Conservation (phyloP, 1,140 invertebrate species). For the Penaeus vannamei region DNA sequence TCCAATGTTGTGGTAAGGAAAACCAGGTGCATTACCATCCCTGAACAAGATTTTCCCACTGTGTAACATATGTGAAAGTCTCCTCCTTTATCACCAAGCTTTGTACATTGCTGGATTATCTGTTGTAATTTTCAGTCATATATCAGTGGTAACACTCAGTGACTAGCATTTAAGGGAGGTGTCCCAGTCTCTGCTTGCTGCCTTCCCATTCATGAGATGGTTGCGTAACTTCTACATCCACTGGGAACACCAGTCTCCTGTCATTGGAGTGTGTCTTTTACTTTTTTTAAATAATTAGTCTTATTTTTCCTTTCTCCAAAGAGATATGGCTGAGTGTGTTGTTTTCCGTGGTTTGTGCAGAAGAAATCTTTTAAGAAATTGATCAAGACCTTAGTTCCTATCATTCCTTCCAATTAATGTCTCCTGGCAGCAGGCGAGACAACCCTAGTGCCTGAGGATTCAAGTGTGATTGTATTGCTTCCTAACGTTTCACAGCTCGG, state of each 20-base stretch:
- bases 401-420: constrained; percentile 9
- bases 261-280: constrained; percentile 5
- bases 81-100: constrained; percentile 21
- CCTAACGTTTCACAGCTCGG: constrained; percentile 36
- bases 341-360: constrained; percentile 37
- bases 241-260: too few species aligned
- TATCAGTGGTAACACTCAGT: constrained; percentile 45
- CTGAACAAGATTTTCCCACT: too few species aligned
- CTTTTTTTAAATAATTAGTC: neutral
- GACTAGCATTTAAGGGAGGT: constrained; percentile 57
- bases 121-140: constrained; percentile 3
- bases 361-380: constrained; percentile 30
- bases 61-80: too few species aligned
- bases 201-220: constrained; percentile 23
- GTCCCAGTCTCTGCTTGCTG: constrained; percentile 47
- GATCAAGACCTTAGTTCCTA: constrained; percentile 25
- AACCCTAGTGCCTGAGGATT: constrained; percentile 49
- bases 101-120: constrained; percentile 55
- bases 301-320: constrained; percentile 24
- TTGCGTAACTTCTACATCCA: neutral
- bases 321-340: constrained; percentile 24
- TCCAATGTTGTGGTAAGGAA: constrained; percentile 35
- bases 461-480: constrained; percentile 49
- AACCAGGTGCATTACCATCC: too few species aligned
- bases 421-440: constrained; percentile 46